These are phyloP conservation scores for Sylvilagus floridanus DNA, from an alignment of 2,797 vertebrate species.

Conservation along the genomic window DNA sequence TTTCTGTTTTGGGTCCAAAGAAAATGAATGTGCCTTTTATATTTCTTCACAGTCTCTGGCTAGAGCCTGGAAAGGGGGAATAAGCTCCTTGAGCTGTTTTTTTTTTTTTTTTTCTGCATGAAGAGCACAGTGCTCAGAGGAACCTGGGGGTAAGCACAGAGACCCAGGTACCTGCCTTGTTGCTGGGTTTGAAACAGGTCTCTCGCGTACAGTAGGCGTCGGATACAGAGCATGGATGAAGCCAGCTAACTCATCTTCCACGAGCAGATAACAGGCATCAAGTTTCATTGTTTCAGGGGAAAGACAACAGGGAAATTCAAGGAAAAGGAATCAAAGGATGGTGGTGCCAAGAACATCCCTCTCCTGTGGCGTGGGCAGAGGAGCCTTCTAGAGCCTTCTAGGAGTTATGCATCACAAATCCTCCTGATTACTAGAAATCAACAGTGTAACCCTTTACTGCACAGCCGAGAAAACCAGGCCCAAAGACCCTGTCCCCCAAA, in stretches of 20 bases:
- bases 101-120: background rate
- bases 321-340: slow-evolving; percentile 71
- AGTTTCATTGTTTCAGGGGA: slow-evolving; percentile 58
- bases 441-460: background rate
- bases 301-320: slow-evolving; percentile 80
- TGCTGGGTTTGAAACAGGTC: background rate
- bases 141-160: background rate
- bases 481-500: background rate
- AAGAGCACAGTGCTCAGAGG: background rate
- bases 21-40: slow-evolving; percentile 53
- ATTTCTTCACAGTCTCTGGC: slow-evolving; percentile 23
- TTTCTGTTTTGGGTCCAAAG: slow-evolving; percentile 66
- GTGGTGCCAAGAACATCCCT: slow-evolving; percentile 65
- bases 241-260: slow-evolving; percentile 39
- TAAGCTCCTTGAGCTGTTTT: background rate
- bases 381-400: background rate
- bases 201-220: background rate
- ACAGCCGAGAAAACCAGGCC: background rate
- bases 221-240: background rate
- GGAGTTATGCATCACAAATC: background rate
- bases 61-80: slow-evolving; percentile 4
- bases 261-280: slow-evolving; percentile 67
- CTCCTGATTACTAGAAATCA: slow-evolving; percentile 34
- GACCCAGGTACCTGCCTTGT: background rate
- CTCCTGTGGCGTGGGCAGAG: background rate